phyloP scores from a whole-genome alignment of 2,797 vertebrate genomes.

The Cynodonichthys magdalenae region DNA sequence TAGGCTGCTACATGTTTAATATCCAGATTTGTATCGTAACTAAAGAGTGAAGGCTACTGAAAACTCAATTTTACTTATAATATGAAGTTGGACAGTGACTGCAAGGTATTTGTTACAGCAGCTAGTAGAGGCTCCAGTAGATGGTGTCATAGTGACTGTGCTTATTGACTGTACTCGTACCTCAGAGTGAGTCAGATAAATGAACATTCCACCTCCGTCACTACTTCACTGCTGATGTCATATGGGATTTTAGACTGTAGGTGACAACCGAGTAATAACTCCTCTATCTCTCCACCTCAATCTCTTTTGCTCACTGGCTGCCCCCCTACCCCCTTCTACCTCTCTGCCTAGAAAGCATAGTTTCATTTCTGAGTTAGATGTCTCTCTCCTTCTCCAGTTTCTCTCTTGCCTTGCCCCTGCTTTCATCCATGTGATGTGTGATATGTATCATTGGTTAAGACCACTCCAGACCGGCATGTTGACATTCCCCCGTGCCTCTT shows the following conservation, averaged over 20 bases:
- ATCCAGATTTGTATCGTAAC: background rate
- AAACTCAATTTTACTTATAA: background rate
- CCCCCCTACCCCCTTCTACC: conserved; percentile 39
- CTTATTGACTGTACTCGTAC: conserved; percentile 68
- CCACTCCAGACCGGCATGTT: conserved; percentile 78
- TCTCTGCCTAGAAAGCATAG: conserved; percentile 64
- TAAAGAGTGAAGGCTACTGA: conserved; percentile 4
- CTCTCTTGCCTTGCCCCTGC: conserved; percentile 60
- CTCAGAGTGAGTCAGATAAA: conserved; percentile 76
- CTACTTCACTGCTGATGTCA: conserved; percentile 75
- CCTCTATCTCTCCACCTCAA: conserved; percentile 68
- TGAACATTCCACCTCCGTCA: conserved; percentile 67
- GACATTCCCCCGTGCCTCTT: conserved; percentile 81
- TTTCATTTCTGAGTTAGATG: conserved; percentile 72
- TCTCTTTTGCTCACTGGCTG: conserved; percentile 53
- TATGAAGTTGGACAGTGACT: conserved; percentile 36
- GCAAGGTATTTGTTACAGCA: conserved; percentile 47
- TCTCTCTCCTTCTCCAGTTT: conserved; percentile 68
- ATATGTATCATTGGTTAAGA: conserved; percentile 83
- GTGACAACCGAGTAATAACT: conserved; percentile 82
- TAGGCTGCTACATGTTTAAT: background rate
- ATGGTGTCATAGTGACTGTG: conserved; percentile 74
- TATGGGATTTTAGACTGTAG: conserved; percentile 79
- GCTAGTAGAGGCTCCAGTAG: conserved; percentile 62
- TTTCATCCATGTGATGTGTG: conserved; percentile 80